phyloP scores from a whole-genome alignment of 2,888 invertebrate genomes.

The Cerceris ruficornis region DNA sequence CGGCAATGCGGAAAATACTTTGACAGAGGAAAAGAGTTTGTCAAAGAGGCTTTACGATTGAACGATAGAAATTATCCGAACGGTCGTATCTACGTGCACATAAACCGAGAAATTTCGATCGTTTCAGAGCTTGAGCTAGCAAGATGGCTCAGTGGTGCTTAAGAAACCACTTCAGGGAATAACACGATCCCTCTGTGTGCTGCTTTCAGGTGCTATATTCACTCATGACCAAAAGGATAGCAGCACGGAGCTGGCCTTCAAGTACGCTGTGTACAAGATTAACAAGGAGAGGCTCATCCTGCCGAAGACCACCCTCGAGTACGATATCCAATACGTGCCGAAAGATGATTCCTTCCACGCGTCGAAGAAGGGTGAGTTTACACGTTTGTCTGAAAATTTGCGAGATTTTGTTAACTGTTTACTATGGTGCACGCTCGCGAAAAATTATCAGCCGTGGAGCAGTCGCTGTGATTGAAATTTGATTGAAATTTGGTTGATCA shows the following conservation, averaged over 20 bases:
- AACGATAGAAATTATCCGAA: too few relatives aligned
- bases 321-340: constrained; percentile 89
- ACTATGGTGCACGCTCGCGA: too few relatives aligned
- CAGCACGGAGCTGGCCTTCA: constrained; percentile 89
- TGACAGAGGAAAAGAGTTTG: too few relatives aligned
- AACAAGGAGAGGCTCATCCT: constrained; percentile 88
- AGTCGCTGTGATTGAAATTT: too few relatives aligned
- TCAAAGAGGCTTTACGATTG: too few relatives aligned
- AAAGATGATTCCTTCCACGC: constrained; percentile 90
- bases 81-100: too few relatives aligned
- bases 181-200: constrained; percentile 21
- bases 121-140: too few relatives aligned
- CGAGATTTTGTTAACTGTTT: neutral
- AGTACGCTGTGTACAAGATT: constrained; percentile 90
- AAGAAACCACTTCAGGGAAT: constrained; percentile 33
- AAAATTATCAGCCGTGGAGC: too few relatives aligned
- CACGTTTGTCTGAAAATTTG: neutral
- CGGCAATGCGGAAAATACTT: too few relatives aligned
- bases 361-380: constrained; percentile 86
- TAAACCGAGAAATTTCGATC: too few relatives aligned
- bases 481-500: too few relatives aligned
- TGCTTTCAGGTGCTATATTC: constrained; percentile 88
- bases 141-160: constrained; percentile 16
- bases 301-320: constrained; percentile 88
- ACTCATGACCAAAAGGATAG: constrained; percentile 88